phyloP scores from a whole-genome alignment of 1,140 invertebrate species.

The Nautilus pompilius region DNA sequence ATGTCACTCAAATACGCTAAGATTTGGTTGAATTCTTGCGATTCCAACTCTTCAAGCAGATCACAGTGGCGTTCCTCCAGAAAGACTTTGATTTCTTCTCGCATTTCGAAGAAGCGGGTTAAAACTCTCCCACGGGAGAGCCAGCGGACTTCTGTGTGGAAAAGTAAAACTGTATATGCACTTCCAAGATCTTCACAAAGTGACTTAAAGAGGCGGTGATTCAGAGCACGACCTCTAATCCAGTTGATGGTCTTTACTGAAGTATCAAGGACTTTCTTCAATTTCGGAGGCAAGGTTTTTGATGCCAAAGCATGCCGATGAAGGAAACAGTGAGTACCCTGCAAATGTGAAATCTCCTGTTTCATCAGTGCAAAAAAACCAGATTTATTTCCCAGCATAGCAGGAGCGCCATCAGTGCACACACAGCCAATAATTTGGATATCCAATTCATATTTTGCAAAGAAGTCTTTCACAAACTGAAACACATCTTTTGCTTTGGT shows the following conservation, averaged over 20 bases:
- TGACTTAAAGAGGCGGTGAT: not conserved
- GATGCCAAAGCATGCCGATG: not conserved
- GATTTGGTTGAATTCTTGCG: not conserved
- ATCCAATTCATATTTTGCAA: not conserved
- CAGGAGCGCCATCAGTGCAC: not conserved
- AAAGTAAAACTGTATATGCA: not conserved
- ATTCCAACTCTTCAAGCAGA: not conserved
- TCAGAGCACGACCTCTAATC: not conserved
- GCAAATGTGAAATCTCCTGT: not conserved
- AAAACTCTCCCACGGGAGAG: not conserved
- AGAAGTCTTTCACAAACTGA: conserved; percentile 1
- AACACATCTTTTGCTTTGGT: conserved; percentile 1
- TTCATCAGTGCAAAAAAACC: not conserved
- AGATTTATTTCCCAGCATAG: not conserved
- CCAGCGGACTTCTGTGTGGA: not conserved
- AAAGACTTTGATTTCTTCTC: conserved; percentile 2
- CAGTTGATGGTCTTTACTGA: not conserved
- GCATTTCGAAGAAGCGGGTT: not conserved
- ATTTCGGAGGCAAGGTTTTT: not conserved
- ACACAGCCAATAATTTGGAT: conserved; percentile 1
- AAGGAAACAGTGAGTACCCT: not conserved
- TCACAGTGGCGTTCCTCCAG: not conserved
- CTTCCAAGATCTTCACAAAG: not conserved
- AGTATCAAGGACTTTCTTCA: not conserved
- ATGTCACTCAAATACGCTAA: conserved; percentile 1